A percentile compares a stretch with the other conserved stretches of the same genome.
These are phyloP conservation scores for Eilema depressum DNA, from an alignment of 2,888 invertebrate species.

Conservation along the genomic window DNA sequence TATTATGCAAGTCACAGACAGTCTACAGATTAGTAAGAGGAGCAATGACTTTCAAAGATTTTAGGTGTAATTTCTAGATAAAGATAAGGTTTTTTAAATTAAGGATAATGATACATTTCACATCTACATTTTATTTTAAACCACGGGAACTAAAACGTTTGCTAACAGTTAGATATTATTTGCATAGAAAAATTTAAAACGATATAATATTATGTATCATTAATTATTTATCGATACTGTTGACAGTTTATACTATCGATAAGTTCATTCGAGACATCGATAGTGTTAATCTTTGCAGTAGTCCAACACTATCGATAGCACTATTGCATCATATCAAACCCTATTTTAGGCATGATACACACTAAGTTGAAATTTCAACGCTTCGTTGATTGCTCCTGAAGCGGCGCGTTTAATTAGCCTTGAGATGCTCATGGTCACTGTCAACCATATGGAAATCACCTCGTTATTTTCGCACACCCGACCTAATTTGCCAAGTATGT, in stretches of 20 bases:
- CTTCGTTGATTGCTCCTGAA: constrained; percentile 13
- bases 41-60: no score
- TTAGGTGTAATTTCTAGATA: no score
- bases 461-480: constrained; percentile 57
- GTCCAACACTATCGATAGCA: not conserved
- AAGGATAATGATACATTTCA: no score
- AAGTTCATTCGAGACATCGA: not conserved
- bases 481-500: constrained; percentile 61
- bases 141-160: no score
- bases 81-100: no score
- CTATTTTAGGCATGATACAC: not conserved
- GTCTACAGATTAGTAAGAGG: no score
- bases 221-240: not conserved
- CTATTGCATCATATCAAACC: not conserved
- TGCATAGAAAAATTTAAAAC: no score
- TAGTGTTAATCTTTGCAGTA: not conserved
- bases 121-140: no score
- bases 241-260: not conserved
- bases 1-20: no score
- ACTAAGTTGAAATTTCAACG: constrained; percentile 9
- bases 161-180: no score
- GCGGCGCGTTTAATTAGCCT: constrained; percentile 39
- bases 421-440: constrained; percentile 51
- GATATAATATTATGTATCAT: no score
- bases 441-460: constrained; percentile 52